Conservation (phyloP, 1,140 invertebrate genomes). For the Drosophila punjabiensis region DNA sequence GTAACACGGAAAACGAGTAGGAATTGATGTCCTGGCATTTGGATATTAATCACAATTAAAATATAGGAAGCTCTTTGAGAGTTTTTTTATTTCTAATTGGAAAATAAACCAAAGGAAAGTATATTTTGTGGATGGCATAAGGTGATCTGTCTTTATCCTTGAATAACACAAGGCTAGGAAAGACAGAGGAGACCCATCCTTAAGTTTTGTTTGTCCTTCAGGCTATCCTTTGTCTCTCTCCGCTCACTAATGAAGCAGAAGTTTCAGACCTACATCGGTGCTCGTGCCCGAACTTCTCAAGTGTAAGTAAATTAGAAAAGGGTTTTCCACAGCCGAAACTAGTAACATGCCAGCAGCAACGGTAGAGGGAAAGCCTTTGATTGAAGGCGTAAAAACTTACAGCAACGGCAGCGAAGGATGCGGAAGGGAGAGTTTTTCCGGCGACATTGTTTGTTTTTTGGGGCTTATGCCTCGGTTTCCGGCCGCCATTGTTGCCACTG, state of each 20-base stretch:
- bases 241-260: slow-evolving; percentile 64
- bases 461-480: slow-evolving; percentile 46
- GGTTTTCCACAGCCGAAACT: slow-evolving; percentile 46
- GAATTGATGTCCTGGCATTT: background rate
- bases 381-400: slow-evolving; percentile 48
- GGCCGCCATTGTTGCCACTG: slow-evolving; percentile 24
- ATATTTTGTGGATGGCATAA: background rate
- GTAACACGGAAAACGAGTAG: background rate
- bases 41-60: slow-evolving; percentile 4
- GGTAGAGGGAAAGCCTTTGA: slow-evolving; percentile 13
- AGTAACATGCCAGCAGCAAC: slow-evolving; percentile 31
- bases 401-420: too few species aligned
- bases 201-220: slow-evolving; percentile 15
- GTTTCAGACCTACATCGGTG: slow-evolving; percentile 32
- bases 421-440: slow-evolving; percentile 9
- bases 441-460: slow-evolving; percentile 44
- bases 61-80: background rate
- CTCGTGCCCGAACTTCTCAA: slow-evolving; percentile 48
- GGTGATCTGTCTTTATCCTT: background rate
- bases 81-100: background rate
- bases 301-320: slow-evolving; percentile 71
- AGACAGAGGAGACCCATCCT: background rate
- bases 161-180: too few species aligned
- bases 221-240: background rate
- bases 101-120: background rate